Percentiles rank a stretch among this genome's conserved stretches.
Evolutionary conservation across 92 coral and sea anemone species (phyloP).

Genomic region (Palythoa caribaeorum): DNA sequence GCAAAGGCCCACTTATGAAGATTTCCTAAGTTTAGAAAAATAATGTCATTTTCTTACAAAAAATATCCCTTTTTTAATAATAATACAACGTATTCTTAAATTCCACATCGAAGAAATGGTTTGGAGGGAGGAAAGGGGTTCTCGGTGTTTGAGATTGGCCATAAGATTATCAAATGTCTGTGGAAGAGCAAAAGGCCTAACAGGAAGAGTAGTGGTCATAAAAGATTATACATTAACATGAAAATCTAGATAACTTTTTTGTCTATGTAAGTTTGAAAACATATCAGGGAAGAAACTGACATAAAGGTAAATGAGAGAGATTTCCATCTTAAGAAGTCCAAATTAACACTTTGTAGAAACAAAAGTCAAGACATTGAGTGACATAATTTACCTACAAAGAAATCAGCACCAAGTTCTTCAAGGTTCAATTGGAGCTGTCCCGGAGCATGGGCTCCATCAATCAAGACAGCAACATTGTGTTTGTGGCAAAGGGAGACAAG

Average conservation of each 20-base stretch:
- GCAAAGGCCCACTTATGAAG: conserved; percentile 84
- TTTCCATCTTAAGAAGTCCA: not conserved
- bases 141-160: no score
- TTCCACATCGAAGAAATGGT: no score
- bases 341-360: no score
- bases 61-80: no score
- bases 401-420: conserved; percentile 84
- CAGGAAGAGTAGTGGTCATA: no score
- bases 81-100: no score
- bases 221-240: no score
- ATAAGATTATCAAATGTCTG: no score
- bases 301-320: not conserved
- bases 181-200: no score
- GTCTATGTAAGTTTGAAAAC: not conserved
- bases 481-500: conserved; percentile 75
- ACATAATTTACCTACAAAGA: conserved; percentile 75
- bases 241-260: not conserved
- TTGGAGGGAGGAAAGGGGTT: no score
- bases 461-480: conserved; percentile 69
- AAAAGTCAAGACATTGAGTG: not conserved
- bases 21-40: conserved; percentile 54
- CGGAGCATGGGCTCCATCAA: conserved; percentile 92
- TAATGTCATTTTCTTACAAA: no score
- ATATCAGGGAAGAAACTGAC: no score
- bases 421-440: conserved; percentile 82